phyloP scores from a whole-genome alignment of 1,140 invertebrate species.

The Drosophila carrolli region DNA sequence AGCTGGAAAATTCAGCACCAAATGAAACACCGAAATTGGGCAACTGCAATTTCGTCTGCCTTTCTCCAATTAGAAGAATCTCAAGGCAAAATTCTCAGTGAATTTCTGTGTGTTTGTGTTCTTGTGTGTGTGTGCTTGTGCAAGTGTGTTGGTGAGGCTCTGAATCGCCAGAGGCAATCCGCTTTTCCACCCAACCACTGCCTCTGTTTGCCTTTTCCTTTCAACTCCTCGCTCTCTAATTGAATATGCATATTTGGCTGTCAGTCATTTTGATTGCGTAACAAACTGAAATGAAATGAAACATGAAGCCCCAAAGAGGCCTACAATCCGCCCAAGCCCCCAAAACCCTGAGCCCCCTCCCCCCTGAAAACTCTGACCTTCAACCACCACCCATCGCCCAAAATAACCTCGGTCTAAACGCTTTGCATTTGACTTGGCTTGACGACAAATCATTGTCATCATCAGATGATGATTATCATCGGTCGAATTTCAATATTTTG shows the following conservation, averaged over 20 bases:
- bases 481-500: slow-evolving; percentile 29
- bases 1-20: slow-evolving; percentile 7
- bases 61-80: slow-evolving; percentile 17
- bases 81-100: slow-evolving; percentile 28
- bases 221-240: slow-evolving; percentile 42
- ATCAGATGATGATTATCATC: background rate
- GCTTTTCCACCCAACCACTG: background rate
- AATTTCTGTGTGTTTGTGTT: background rate
- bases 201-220: slow-evolving; percentile 34
- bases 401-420: slow-evolving; percentile 6
- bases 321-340: background rate
- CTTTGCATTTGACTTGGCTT: slow-evolving; percentile 33
- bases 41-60: slow-evolving; percentile 27
- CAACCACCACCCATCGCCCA: background rate
- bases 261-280: slow-evolving; percentile 54
- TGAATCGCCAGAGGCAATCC: slow-evolving; percentile 13
- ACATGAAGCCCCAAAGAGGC: slow-evolving; percentile 28
- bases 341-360: background rate
- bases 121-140: background rate
- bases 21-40: slow-evolving; percentile 12
- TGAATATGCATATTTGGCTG: slow-evolving; percentile 60
- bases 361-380: background rate
- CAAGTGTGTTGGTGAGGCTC: background rate
- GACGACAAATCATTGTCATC: slow-evolving; percentile 42
- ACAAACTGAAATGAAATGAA: slow-evolving; percentile 49